Base-by-base conservation (phyloP, 64 coral and sea anemone genomes). In the Orbicella faveolata region DNA sequence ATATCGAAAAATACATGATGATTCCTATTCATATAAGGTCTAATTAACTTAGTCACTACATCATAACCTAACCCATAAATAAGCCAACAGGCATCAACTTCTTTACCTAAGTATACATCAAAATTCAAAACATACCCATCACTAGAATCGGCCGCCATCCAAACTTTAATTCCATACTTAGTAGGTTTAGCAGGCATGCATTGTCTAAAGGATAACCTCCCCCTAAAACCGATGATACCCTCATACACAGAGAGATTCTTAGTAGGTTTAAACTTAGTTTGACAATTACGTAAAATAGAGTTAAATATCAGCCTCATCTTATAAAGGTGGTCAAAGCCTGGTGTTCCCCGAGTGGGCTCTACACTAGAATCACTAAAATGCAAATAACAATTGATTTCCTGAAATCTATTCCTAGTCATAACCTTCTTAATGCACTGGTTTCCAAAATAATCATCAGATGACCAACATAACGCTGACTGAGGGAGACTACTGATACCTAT, bases 1-100 rank as follows among this genome's bases (percentile, higher is more conserved):
- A 73, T 73, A 57, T 73, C 64, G 73, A 72, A 87, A 48, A 65
- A 87, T 44, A 73, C 39, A 73, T 87, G 83, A 51, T 44, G 35
- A 26, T 87, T 87, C 4, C 67, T 73, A 48, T 87, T 87, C 65
- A 48, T 21, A 14, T 53, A 73, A 14, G 35, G 83, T 3, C 19
- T 73, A 36, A 73, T 34, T 34, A 87, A 1, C 20, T 55, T 73
- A 73, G 64, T 87, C 6, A 87, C 18, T 9, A 87, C 83, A 73
- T 87, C 65, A 34, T 87, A 87, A 52, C 83, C 66, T 63, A 35
- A 36, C 8, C 79, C 30, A 18, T 34, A 62, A 34, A 81, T 69
- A 9, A 2, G 19, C 25, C 8, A 1, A 21, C 9, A 10, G 54
- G 4, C 52, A 53, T 53, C 52, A 53, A 53, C 4, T 77, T 51